These are phyloP conservation scores for Heptranchias perlo DNA, from an alignment of 2,113 vertebrate genomes.

Conservation along the genomic window DNA sequence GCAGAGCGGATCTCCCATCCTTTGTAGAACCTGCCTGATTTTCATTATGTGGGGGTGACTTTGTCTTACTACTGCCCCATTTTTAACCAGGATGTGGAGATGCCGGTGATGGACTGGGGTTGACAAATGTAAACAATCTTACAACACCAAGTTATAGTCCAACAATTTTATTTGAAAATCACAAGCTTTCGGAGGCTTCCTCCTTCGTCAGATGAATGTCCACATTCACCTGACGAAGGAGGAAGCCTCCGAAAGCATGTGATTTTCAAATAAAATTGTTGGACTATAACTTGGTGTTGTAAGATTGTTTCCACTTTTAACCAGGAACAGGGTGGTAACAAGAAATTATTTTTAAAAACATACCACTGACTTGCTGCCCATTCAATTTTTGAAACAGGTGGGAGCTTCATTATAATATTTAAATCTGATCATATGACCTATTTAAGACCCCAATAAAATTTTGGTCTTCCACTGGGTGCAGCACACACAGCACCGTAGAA, in stretches of 20 bases:
- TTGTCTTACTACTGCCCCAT: not conserved
- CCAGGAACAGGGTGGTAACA: not conserved
- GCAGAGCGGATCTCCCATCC: not conserved
- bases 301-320: too few relatives aligned
- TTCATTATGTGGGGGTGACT: not conserved
- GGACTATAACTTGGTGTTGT: too few relatives aligned
- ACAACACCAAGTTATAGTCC: too few relatives aligned
- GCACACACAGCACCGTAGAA: not conserved
- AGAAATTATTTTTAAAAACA: not conserved
- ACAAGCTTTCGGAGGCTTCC: too few relatives aligned
- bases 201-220: too few relatives aligned
- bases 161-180: too few relatives aligned
- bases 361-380: not conserved
- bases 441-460: not conserved
- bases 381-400: not conserved
- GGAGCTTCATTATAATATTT: not conserved
- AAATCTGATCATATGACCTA: not conserved
- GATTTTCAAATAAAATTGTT: too few relatives aligned
- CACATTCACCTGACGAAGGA: too few relatives aligned
- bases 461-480: not conserved
- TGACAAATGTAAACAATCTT: too few relatives aligned
- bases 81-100: not conserved
- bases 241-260: too few relatives aligned
- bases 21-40: not conserved
- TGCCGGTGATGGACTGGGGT: too few relatives aligned